A percentile compares a stretch with the other conserved stretches of the same genome.
These are phyloP conservation scores for Drosophila prostipennis DNA, from an alignment of 2,888 invertebrate species.

Conservation along the genomic window DNA sequence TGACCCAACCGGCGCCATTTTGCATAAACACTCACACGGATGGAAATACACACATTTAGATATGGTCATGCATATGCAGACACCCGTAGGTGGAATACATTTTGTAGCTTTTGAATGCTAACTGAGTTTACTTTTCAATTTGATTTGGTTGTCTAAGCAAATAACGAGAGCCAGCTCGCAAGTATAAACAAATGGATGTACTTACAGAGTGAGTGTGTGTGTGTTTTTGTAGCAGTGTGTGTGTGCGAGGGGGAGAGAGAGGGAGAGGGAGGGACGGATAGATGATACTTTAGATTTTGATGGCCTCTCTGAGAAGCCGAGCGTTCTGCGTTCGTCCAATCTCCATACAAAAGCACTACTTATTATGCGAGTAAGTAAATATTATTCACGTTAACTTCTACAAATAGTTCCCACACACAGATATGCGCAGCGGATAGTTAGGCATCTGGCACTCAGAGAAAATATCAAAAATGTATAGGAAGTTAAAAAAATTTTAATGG, in stretches of 20 bases:
- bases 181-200: slow-evolving; percentile 67
- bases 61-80: neutral
- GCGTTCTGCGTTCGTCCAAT: slow-evolving; percentile 29
- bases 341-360: slow-evolving; percentile 61
- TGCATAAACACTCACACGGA: slow-evolving; percentile 3
- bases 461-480: neutral
- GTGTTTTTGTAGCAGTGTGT: neutral
- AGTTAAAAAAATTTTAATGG: neutral
- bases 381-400: slow-evolving; percentile 75
- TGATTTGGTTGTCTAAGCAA: slow-evolving; percentile 72
- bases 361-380: slow-evolving; percentile 76
- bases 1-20: slow-evolving; percentile 36
- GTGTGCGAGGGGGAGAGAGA: slow-evolving; percentile 2
- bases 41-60: neutral
- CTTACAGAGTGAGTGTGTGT: slow-evolving; percentile 35
- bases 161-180: slow-evolving; percentile 57
- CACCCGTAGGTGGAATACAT: slow-evolving; percentile 37
- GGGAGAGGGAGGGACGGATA: neutral
- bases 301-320: slow-evolving; percentile 28
- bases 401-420: slow-evolving; percentile 48
- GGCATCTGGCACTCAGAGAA: neutral
- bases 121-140: slow-evolving; percentile 72
- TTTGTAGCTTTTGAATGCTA: slow-evolving; percentile 55
- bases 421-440: neutral
- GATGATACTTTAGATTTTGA: slow-evolving; percentile 46